Evolutionary conservation across 1,140 invertebrate genomes (phyloP).

Genomic region (Dinoponera quadriceps): DNA sequence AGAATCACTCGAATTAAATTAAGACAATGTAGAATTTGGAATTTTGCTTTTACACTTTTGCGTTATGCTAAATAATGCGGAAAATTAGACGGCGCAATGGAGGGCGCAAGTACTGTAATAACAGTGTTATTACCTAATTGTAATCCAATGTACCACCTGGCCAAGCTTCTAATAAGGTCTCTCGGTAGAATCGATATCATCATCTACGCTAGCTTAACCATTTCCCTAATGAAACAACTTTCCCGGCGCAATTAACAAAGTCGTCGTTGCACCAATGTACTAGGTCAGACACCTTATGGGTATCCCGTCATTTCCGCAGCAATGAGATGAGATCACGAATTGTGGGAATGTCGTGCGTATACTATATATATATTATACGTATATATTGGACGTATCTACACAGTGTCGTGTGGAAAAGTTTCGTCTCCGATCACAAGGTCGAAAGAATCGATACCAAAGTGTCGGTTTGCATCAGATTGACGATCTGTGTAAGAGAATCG

Average conservation of each 20-base stretch:
- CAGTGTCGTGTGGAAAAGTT: background rate
- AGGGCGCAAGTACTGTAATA: background rate
- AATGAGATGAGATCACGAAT: slow-evolving; percentile 27
- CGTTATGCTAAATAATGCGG: background rate
- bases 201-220: slow-evolving; percentile 8
- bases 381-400: background rate
- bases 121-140: slow-evolving; percentile 46
- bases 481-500: background rate
- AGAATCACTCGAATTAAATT: background rate
- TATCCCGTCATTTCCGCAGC: slow-evolving; percentile 10
- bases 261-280: slow-evolving; percentile 22
- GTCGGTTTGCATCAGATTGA: background rate
- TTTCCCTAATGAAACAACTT: slow-evolving; percentile 54
- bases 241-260: slow-evolving; percentile 41
- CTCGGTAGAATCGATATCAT: slow-evolving; percentile 26
- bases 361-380: background rate
- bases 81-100: slow-evolving; percentile 28
- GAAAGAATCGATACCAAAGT: background rate
- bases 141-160: slow-evolving; percentile 11
- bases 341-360: background rate
- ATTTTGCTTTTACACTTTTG: background rate
- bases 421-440: background rate
- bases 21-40: background rate
- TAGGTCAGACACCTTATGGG: background rate
- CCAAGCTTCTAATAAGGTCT: slow-evolving; percentile 44